phyloP scores from a whole-genome alignment of 2,113 vertebrate species.

The Sorex fumeus region DNA sequence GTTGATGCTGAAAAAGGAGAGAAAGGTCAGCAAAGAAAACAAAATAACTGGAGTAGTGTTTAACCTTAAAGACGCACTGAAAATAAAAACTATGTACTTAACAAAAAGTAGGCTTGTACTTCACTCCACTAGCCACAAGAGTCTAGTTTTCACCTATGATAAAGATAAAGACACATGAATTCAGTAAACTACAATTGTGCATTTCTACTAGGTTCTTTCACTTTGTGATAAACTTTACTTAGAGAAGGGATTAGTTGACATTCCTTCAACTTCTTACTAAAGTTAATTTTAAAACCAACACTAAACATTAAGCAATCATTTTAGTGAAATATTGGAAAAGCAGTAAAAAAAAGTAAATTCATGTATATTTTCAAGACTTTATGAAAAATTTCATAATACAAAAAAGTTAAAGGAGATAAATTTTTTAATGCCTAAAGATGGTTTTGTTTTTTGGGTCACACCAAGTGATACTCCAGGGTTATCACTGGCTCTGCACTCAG shows the following conservation, averaged over 20 bases:
- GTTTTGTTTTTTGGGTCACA: background rate
- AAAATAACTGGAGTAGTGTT: conserved; percentile 38
- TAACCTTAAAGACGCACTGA: background rate
- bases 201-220: conserved; percentile 58
- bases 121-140: conserved; percentile 3
- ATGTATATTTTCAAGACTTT: conserved; percentile 27
- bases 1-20: conserved; percentile 92
- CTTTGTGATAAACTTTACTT: conserved; percentile 57
- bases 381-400: conserved; percentile 44
- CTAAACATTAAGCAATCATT: conserved; percentile 5
- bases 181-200: conserved; percentile 31
- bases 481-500: too few species aligned
- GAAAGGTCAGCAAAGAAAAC: conserved; percentile 51
- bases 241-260: background rate
- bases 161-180: background rate
- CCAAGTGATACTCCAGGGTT: too few species aligned
- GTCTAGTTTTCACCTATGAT: conserved; percentile 6
- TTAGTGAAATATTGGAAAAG: conserved; percentile 35
- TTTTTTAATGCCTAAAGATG: conserved; percentile 41
- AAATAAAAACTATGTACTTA: conserved; percentile 52
- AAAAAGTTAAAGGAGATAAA: conserved; percentile 43
- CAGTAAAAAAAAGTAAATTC: conserved; percentile 34
- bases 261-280: conserved; percentile 26
- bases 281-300: conserved; percentile 40
- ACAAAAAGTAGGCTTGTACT: background rate